Evolutionary conservation across 1,140 invertebrate genomes (phyloP).

Genomic region (Eciton burchellii): DNA sequence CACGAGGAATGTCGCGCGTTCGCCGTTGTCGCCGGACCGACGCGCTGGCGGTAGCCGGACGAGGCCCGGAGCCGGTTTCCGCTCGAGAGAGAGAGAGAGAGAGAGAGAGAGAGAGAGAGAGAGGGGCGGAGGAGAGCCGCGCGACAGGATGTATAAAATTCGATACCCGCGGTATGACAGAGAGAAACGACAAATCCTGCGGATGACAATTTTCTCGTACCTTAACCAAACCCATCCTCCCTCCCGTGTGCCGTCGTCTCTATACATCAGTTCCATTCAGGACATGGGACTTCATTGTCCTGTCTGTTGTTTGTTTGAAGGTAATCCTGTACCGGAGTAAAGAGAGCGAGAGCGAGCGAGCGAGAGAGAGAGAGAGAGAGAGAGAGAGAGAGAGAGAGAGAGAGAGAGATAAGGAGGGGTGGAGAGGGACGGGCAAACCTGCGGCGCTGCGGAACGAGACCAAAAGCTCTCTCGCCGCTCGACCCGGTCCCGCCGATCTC

Average conservation of each 20-base stretch:
- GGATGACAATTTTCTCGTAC: constrained; percentile 75
- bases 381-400: constrained; percentile 1
- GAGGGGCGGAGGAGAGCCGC: constrained; percentile 53
- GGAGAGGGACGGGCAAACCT: constrained; percentile 42
- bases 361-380: background rate
- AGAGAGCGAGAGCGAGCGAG: constrained; percentile 13
- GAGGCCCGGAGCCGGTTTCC: constrained; percentile 46
- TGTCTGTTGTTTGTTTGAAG: constrained; percentile 73
- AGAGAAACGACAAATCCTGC: constrained; percentile 63
- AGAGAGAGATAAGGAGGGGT: constrained; percentile 4
- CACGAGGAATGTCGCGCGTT: constrained; percentile 6
- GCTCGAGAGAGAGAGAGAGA: constrained; percentile 40
- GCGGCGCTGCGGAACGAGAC: constrained; percentile 48
- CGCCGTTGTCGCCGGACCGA: background rate
- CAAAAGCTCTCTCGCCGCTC: constrained; percentile 51
- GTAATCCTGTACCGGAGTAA: constrained; percentile 74
- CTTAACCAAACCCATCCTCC: constrained; percentile 47
- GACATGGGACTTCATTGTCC: constrained; percentile 73
- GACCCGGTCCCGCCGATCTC: constrained; percentile 49
- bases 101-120: constrained; percentile 43
- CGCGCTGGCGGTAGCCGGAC: background rate
- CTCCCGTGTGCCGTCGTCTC: constrained; percentile 25
- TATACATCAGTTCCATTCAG: constrained; percentile 63
- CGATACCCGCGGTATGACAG: constrained; percentile 75
- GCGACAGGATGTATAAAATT: constrained; percentile 72